Base-by-base conservation (phyloP, 2,797 vertebrate species). In the Propithecus perrieri region DNA sequence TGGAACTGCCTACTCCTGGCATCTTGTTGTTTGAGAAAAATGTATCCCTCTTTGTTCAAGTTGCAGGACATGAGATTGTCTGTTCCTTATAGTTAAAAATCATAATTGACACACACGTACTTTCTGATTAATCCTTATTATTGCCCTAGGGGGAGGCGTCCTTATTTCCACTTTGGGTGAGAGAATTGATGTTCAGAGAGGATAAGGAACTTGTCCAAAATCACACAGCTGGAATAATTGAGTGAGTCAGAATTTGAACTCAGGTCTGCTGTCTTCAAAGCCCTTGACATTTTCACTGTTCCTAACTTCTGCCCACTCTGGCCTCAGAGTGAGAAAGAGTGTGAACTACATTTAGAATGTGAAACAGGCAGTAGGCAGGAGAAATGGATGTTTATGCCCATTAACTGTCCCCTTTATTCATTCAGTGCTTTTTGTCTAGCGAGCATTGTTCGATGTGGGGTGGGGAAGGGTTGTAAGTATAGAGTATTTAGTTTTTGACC, bases 21-120 rank as follows among this genome's bases (percentile, higher is more conserved):
- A 9, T 20, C 26, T 91, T 22, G 5, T 15, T 75, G 57, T 65
- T 69, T 55, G 11, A 96, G 85, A 35, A 95, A 67, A 92, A 28
- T 41, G 30, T 7, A 12, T 18, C 12, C 26, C 2, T 81, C n/a
- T 95, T 79, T 72, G 14, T 71, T 87, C 67, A 92, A 85, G 35
- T 69, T 53, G 10, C 28, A 59, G 41, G 33, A 80, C 71, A 41
- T n/a, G n/a, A 17, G 11, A 48, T 76, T 89, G 91, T 81, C 59
- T 91, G 33, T 94, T 80, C 53, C 33, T 46, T 55, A 26, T 4
- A 61, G 26, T 9, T 83, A 41, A 35, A 87, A 84, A 48, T 61
- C 43, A n/a, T 24, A 46, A 35, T 13, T 18, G 55, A 43, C 41
- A 81, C 22, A 13, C 11, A 7, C 57, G 24, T 22, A 71, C 80